A percentile compares a stretch with the other conserved stretches of the same genome.
Evolutionary conservation across 2,888 invertebrate genomes (phyloP).

Genomic region (Liopterus haemorrhoidalis): DNA sequence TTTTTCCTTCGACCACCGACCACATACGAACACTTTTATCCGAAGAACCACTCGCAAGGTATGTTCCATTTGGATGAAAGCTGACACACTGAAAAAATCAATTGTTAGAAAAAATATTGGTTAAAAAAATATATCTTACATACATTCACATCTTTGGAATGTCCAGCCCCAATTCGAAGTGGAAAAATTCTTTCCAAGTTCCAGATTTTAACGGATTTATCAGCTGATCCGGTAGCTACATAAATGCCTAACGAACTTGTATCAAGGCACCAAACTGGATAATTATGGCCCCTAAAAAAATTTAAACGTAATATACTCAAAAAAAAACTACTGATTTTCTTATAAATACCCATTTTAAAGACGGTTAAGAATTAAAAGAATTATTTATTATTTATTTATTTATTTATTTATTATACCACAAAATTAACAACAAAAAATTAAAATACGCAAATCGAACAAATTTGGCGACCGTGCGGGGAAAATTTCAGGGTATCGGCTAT

Average conservation of each 20-base stretch:
- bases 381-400: no score
- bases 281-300: conserved; percentile 68
- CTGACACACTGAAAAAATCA: conserved; percentile 60
- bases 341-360: no score
- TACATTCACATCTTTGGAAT: conserved; percentile 82
- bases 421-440: no score
- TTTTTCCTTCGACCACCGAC: conserved; percentile 75
- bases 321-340: no score
- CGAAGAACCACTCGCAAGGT: conserved; percentile 84
- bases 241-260: conserved; percentile 61
- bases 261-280: conserved; percentile 85
- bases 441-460: no score
- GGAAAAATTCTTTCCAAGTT: conserved; percentile 73
- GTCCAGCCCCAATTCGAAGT: conserved; percentile 79
- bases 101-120: conserved; percentile 7
- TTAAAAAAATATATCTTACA: conserved; percentile 37
- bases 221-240: conserved; percentile 74
- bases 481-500: no score
- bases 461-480: no score
- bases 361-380: no score
- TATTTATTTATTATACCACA: no score
- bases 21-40: conserved; percentile 85
- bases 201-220: conserved; percentile 78
- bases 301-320: no score
- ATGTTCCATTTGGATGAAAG: conserved; percentile 88